Conservation (phyloP, 1,140 invertebrate species). For the Aphaenogaster ashmeadi region DNA sequence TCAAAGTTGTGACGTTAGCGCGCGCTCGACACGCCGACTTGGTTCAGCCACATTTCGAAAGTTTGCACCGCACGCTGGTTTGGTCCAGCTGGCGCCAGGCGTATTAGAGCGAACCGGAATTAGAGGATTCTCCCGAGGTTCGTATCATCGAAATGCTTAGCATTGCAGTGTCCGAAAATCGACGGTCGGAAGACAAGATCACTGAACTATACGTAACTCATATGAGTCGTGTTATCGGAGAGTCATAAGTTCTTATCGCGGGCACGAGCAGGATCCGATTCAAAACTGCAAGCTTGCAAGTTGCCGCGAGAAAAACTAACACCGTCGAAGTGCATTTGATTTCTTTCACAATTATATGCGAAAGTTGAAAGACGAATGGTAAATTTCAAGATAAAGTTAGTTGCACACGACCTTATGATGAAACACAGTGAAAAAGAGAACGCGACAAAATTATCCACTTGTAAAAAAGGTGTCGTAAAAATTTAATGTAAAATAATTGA, state of each 20-base stretch:
- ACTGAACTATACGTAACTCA: slow-evolving; percentile 16
- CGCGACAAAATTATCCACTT: background rate
- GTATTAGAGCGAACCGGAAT: slow-evolving; percentile 40
- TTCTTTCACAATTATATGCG: background rate
- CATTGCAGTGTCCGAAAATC: slow-evolving; percentile 36
- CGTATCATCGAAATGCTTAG: slow-evolving; percentile 44
- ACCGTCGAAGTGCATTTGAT: background rate
- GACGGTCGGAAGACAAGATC: background rate
- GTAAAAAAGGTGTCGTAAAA: background rate
- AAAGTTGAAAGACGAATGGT: background rate
- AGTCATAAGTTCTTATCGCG: background rate
- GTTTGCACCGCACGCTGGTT: slow-evolving; percentile 51
- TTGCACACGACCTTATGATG: background rate
- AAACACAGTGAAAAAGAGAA: background rate
- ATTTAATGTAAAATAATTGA: background rate
- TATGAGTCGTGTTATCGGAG: slow-evolving; percentile 15
- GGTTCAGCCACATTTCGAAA: slow-evolving; percentile 60
- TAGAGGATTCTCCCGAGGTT: slow-evolving; percentile 17
- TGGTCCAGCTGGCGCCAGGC: slow-evolving; percentile 47
- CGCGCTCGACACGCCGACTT: slow-evolving; percentile 32
- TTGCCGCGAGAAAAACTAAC: background rate
- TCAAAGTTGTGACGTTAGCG: slow-evolving; percentile 29
- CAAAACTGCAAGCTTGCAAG: slow-evolving; percentile 38
- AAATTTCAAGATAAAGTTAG: background rate
- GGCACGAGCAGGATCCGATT: slow-evolving; percentile 4